Evolutionary conservation across 2,113 vertebrate genomes (phyloP), one percentile per base, ranked within the genome.

Genomic region (Rhabdomys dilectus): DNA sequence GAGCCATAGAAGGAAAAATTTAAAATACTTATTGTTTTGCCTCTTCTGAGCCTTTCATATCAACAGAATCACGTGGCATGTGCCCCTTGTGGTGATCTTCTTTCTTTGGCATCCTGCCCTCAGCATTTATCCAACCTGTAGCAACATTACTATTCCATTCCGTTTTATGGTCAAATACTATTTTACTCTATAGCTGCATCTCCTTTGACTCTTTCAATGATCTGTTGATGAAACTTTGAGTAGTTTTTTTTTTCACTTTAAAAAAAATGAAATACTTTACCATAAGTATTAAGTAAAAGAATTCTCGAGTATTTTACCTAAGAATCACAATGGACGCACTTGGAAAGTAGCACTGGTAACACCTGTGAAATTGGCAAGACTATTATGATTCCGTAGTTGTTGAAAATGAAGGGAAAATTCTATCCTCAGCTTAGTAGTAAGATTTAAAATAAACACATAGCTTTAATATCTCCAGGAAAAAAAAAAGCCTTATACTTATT

Each of bases 91-190:
- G 64, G 88, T 29, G 81, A 58, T 36, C 39, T 78, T 93, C 91
- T 91, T 87, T 93, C 68, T 13, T 84, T 62, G 89, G 75, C 24
- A 48, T 60, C 88, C 58, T 68, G 75, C 1, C 85, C 82, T 95
- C 34, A 64, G 80, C 45, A 96, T 66, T 76, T 53, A 92, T 42
- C 1, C 56, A 66, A 64, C 36, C 42, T 75, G 26, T 19, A 51
- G 12, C 9, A 70, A 31, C 86, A 58, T 56, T 29, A 77, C 8
- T 75, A 68, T 22, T 88, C 96, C 39, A 93, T 89, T 90, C 24
- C 36, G 26, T 96, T 93, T 93, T 90, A 91, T 26, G 4, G 24
- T 19, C 70, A 97, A 95, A 80, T 87, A 68, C 73, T 93, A 51
- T 89, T 93, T 96, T 39, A 80, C 34, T 88, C 15, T 36, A 70